Evolutionary conservation across 2,797 vertebrate species (phyloP).

Genomic region (Parotocinclus haroldoi): DNA sequence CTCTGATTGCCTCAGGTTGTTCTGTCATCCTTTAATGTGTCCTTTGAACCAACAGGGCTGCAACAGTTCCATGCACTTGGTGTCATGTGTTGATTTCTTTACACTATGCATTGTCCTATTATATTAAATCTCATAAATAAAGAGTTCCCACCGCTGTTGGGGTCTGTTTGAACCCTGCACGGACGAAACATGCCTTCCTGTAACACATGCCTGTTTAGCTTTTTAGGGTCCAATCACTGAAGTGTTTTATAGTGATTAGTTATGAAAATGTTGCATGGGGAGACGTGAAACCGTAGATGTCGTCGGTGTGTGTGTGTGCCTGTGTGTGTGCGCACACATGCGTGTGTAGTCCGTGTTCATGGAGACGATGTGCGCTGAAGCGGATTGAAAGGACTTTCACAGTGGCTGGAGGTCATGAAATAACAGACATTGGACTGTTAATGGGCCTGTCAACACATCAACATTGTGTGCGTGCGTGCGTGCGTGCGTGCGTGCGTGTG

Average conservation of each 20-base stretch:
- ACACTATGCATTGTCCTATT: no score
- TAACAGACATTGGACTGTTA: constrained; percentile 62
- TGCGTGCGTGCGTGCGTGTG: constrained; percentile 38
- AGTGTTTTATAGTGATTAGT: background rate
- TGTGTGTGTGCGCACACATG: constrained; percentile 2
- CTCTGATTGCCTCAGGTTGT: constrained; percentile 27
- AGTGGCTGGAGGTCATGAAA: constrained; percentile 60
- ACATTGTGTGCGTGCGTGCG: constrained; percentile 42
- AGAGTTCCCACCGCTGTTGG: no score
- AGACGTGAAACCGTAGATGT: constrained; percentile 4
- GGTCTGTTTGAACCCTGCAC: background rate
- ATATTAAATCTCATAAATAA: no score
- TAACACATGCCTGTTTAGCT: background rate
- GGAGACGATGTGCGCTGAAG: constrained; percentile 51
- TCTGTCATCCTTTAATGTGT: background rate
- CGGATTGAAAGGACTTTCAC: constrained; percentile 54
- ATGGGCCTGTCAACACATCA: constrained; percentile 68
- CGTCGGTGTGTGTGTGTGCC: constrained; percentile 15
- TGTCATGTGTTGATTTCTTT: background rate
- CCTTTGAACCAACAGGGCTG: background rate
- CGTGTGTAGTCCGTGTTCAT: constrained; percentile 12
- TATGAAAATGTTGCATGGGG: constrained; percentile 8
- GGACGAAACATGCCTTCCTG: background rate
- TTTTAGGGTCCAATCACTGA: constrained; percentile 1
- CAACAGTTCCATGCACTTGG: no score